Base-by-base conservation (phyloP, 2,797 vertebrate genomes). In the Ctenopoma multispine region DNA sequence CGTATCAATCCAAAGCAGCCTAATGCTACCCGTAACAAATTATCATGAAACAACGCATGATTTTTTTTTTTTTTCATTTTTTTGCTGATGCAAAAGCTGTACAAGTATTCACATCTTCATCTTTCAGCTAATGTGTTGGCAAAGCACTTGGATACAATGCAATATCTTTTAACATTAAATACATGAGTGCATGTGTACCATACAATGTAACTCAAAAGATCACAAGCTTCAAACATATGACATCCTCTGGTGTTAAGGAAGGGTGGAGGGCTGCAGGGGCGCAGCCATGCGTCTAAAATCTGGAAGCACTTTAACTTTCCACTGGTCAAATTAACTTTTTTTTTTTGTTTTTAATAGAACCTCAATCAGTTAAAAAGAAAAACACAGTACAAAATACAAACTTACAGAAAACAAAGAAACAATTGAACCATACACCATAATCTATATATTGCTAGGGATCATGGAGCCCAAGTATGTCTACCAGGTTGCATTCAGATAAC, bases 391-490 rank as follows among this genome's bases (percentile, higher is more conserved):
- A 87, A 94, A 93, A 90, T 84, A 79, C 49, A 82, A 90, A 82
- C 72, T 11, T 85, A 92, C 89, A 84, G 75, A 74, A 83, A 85
- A 89, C 79, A 68, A 87, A 90, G 76, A 90, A 91, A 83, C 82
- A 89, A 90, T 67, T 57, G 76, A 91, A 91, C 84, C 82, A 69
- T 75, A 90, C 89, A 92, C 78, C 51, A 80, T 88, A 89, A 82
- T 90, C 88, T 89, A 89, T 83, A 91, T 94, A 94, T 94, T 94
- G 92, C 94, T 94, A 89, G 65, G 87, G 86, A 89, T 83, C 82
- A 65, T 79, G 82, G 83, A 91, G 89, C 82, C 69, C 83, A 92
- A 92, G 88, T 92, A 90, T 93, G 87, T 92, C 88, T 92, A 92
- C 91, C 90, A 79, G 90, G 91, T 91, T 84, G 88, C 90, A 91